Conservation (phyloP, 2,797 vertebrate genomes). For the Oophaga sylvatica region DNA sequence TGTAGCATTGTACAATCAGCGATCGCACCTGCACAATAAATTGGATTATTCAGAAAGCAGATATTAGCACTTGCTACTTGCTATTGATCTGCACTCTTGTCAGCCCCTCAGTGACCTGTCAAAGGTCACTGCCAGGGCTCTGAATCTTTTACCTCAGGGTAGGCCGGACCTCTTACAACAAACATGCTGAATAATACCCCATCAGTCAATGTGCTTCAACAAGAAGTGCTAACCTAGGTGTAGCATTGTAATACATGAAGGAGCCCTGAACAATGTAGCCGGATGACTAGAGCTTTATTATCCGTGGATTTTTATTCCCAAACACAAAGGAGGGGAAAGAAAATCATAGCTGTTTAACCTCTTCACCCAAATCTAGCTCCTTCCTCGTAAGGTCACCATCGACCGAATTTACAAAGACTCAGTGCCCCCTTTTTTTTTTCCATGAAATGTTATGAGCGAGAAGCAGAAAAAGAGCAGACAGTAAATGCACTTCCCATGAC, state of each 20-base stretch:
- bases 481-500: conserved; percentile 65
- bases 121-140: conserved; percentile 54
- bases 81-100: conserved; percentile 55
- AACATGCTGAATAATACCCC: conserved; percentile 32
- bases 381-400: conserved; percentile 46
- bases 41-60: conserved; percentile 34
- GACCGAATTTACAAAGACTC: conserved; percentile 36
- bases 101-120: conserved; percentile 54
- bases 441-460: conserved; percentile 40
- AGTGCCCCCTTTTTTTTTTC: conserved; percentile 21
- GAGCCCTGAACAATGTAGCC: conserved; percentile 34
- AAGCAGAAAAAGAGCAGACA: conserved; percentile 30
- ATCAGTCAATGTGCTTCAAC: conserved; percentile 37
- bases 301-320: conserved; percentile 41
- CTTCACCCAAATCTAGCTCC: conserved; percentile 33
- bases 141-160: conserved; percentile 10
- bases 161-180: conserved; percentile 43
- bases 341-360: conserved; percentile 49
- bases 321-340: conserved; percentile 24
- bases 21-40: conserved; percentile 42
- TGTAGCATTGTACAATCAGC: conserved; percentile 34
- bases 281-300: conserved; percentile 49
- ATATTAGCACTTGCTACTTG: conserved; percentile 52
- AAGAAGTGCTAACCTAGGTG: conserved; percentile 48
- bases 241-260: conserved; percentile 30